phyloP scores from a whole-genome alignment of 2,113 vertebrate species.

The Tricholaema leucomelas region DNA sequence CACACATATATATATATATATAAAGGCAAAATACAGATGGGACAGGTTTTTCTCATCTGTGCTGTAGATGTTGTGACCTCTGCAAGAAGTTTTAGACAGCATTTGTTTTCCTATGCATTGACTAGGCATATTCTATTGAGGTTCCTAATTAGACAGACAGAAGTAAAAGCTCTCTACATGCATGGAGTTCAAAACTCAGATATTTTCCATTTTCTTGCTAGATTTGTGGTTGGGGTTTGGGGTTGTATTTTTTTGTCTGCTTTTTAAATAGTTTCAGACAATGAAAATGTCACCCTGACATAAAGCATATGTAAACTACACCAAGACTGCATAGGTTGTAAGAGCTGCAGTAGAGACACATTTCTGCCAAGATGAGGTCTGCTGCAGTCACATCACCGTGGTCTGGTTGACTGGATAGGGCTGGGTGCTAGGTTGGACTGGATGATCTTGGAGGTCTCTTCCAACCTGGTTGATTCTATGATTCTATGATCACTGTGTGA shows the following conservation, averaged over 20 bases:
- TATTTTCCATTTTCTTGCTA: neutral
- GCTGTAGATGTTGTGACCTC: neutral
- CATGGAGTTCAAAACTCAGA: neutral
- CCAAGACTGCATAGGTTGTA: neutral
- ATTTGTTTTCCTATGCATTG: neutral
- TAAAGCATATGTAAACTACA: constrained; percentile 3
- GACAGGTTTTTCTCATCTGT: constrained; percentile 17
- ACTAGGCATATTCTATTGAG: neutral
- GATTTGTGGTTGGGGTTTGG: neutral
- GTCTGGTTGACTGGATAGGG: too few relatives aligned
- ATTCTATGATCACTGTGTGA: too few relatives aligned
- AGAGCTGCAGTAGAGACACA: neutral
- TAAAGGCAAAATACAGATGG: neutral
- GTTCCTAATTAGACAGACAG: neutral
- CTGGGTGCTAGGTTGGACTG: too few relatives aligned
- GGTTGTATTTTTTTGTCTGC: neutral
- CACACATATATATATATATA: constrained; percentile 34
- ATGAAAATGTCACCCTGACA: constrained; percentile 7
- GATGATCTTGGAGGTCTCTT: too few relatives aligned
- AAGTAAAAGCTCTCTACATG: neutral
- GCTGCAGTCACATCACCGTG: constrained; percentile 23
- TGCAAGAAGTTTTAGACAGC: constrained; percentile 14
- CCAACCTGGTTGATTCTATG: too few relatives aligned
- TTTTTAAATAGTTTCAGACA: neutral
- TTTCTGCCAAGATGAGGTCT: constrained; percentile 45